These are phyloP conservation scores for Ectropis crepuscularia DNA, from an alignment of 2,888 invertebrate species.

Conservation along the genomic window DNA sequence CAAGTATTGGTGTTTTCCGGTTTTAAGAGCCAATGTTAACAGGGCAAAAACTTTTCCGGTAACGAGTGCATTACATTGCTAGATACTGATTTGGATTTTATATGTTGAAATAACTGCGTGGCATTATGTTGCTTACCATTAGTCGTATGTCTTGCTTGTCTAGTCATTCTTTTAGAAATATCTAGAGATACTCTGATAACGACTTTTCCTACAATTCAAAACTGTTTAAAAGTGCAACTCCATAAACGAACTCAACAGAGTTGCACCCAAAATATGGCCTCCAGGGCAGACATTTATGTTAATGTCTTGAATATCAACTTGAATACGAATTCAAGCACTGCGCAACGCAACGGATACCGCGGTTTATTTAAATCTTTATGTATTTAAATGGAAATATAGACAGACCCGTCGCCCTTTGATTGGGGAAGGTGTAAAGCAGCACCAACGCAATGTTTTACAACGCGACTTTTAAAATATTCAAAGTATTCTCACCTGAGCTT, in stretches of 20 bases:
- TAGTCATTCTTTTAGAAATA: too few species aligned
- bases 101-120: too few species aligned
- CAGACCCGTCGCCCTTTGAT: constrained; percentile 30
- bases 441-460: constrained; percentile 32
- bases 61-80: too few species aligned
- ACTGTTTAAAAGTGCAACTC: constrained; percentile 12
- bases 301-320: constrained; percentile 35
- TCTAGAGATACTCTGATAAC: too few species aligned
- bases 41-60: too few species aligned
- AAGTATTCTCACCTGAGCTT: constrained; percentile 33
- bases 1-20: too few species aligned
- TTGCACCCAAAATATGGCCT: constrained; percentile 30
- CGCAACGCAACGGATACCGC: constrained; percentile 37
- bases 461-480: constrained; percentile 34
- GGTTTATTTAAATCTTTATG: constrained; percentile 44
- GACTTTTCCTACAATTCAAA: constrained; percentile 17
- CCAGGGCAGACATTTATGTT: constrained; percentile 35
- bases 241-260: constrained; percentile 29
- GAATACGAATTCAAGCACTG: constrained; percentile 30
- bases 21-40: too few species aligned
- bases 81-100: too few species aligned
- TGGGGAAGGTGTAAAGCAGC: constrained; percentile 42
- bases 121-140: too few species aligned
- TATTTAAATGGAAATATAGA: constrained; percentile 39
- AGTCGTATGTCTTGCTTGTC: too few species aligned